phyloP scores from a whole-genome alignment of 2,797 vertebrate species.

The Cryptoprocta ferox region DNA sequence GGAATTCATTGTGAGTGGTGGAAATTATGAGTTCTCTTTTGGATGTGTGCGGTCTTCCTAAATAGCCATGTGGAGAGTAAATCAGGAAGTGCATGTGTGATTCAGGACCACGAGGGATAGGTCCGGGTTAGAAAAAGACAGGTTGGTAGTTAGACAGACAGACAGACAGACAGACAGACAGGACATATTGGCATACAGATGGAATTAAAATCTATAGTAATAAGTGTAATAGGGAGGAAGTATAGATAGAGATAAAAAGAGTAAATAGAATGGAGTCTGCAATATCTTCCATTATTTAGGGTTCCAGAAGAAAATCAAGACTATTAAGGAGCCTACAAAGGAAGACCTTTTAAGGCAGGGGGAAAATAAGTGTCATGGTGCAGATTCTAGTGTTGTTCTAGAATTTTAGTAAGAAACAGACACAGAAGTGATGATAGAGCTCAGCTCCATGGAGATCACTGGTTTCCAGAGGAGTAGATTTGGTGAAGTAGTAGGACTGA shows the following conservation, averaged over 20 bases:
- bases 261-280: neutral
- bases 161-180: neutral
- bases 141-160: neutral
- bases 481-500: neutral
- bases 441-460: rapidly evolving
- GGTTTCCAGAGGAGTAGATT: neutral
- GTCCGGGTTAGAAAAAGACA: neutral
- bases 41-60: neutral
- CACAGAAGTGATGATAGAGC: neutral
- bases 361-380: neutral
- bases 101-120: neutral
- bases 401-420: neutral
- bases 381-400: neutral
- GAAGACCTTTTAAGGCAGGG: neutral
- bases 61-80: neutral
- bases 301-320: neutral
- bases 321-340: neutral
- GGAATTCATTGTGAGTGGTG: neutral
- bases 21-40: neutral
- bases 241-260: neutral
- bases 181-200: neutral
- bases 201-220: neutral
- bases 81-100: neutral
- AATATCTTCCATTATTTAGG: neutral
- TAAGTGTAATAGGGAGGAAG: neutral